Evolutionary conservation across 2,888 invertebrate species (phyloP).

Genomic region (Erebia palarica): DNA sequence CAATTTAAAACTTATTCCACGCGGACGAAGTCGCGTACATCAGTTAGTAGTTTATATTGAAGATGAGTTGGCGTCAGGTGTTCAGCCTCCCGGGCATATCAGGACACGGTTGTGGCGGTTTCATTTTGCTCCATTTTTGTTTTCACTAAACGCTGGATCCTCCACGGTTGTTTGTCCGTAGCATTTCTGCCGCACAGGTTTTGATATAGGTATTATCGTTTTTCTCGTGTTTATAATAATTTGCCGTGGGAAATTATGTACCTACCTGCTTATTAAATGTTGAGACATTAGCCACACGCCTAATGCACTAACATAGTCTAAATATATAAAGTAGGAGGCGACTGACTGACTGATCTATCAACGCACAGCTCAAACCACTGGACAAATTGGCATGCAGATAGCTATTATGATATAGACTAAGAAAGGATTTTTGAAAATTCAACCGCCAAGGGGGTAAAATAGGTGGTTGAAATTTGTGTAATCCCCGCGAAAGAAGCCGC

Average conservation of each 20-base stretch:
- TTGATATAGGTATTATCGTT: slow-evolving; percentile 9
- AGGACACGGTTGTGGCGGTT: slow-evolving; percentile 21
- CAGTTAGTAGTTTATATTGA: not conserved
- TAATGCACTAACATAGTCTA: not conserved
- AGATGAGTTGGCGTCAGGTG: slow-evolving; percentile 27
- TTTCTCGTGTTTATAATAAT: slow-evolving; percentile 7
- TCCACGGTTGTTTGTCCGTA: slow-evolving; percentile 34
- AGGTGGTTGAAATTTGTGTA: too few relatives aligned
- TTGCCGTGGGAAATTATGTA: slow-evolving; percentile 1
- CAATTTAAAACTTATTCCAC: too few relatives aligned
- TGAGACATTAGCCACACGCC: not conserved
- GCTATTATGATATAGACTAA: too few relatives aligned
- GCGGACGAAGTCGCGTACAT: too few relatives aligned
- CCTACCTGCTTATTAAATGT: not conserved
- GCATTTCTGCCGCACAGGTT: slow-evolving; percentile 22
- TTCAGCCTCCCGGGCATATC: slow-evolving; percentile 25
- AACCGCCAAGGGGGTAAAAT: too few relatives aligned
- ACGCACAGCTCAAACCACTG: too few relatives aligned
- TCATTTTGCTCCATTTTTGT: slow-evolving; percentile 25
- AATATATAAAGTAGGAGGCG: too few relatives aligned
- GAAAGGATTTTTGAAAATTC: too few relatives aligned
- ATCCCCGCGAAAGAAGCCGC: too few relatives aligned
- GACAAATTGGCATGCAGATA: too few relatives aligned
- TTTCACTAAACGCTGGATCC: slow-evolving; percentile 28
- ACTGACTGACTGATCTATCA: too few relatives aligned